Conservation (phyloP, 2,113 vertebrate species). For the Leucosticte australis region DNA sequence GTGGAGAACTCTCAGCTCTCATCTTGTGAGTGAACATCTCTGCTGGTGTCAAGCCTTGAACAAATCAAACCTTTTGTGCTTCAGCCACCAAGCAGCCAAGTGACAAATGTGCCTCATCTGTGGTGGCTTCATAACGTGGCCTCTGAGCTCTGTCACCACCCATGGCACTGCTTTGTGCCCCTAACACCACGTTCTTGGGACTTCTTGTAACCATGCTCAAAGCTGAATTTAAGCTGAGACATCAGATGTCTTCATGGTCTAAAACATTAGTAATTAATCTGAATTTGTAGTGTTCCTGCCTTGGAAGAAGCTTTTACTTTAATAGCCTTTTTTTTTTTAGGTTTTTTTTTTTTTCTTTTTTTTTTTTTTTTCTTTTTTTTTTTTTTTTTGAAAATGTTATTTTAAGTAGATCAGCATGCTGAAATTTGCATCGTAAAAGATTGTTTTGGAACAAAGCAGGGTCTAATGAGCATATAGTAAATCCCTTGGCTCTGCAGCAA, state of each 20-base stretch:
- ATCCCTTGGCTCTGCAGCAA: slow-evolving; percentile 62
- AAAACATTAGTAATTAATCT: slow-evolving; percentile 51
- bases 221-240: background rate
- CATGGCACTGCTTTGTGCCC: accelerated
- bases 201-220: background rate
- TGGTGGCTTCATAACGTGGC: accelerated
- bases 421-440: slow-evolving; percentile 67
- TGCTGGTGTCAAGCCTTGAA: background rate
- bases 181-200: accelerated
- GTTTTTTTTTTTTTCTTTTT: background rate
- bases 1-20: background rate
- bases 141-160: background rate
- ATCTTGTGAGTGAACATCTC: background rate
- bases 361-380: background rate
- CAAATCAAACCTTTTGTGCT: background rate
- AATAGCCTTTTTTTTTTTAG: background rate
- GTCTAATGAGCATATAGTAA: slow-evolving; percentile 62
- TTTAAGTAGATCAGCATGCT: slow-evolving; percentile 54
- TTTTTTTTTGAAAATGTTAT: background rate
- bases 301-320: slow-evolving; percentile 44
- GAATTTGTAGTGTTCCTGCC: background rate
- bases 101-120: background rate
- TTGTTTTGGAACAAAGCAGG: slow-evolving; percentile 61
- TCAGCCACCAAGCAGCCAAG: background rate
- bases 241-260: background rate